These are phyloP conservation scores for Molorchus minor DNA, from an alignment of 2,888 invertebrate species.

Conservation along the genomic window DNA sequence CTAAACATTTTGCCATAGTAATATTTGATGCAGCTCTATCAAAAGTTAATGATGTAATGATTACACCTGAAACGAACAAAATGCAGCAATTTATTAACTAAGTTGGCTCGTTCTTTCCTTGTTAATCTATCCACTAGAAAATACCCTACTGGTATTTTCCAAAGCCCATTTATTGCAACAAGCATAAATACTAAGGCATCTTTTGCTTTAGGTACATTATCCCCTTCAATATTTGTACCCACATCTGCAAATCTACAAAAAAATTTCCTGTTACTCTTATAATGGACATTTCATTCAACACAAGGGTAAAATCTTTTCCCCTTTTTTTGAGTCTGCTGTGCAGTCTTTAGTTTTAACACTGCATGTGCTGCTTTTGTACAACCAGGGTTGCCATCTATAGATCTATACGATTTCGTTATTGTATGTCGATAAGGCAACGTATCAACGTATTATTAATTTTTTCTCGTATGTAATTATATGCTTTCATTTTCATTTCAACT, in stretches of 20 bases:
- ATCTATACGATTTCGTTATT: constrained; percentile 29
- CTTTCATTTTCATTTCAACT: constrained; percentile 23
- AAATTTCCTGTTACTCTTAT: constrained; percentile 39
- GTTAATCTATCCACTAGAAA: constrained; percentile 33
- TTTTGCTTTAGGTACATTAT: constrained; percentile 40
- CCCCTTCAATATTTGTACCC: constrained; percentile 39
- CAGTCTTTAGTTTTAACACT: constrained; percentile 30
- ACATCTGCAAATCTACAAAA: constrained; percentile 46
- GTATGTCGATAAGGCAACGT: constrained; percentile 31
- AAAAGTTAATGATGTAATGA: neutral
- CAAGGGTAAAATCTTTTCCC: constrained; percentile 34
- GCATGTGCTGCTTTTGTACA: constrained; percentile 39
- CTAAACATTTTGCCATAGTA: neutral
- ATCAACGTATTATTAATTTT: constrained; percentile 24
- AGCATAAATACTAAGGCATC: constrained; percentile 47
- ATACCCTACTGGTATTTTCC: constrained; percentile 47
- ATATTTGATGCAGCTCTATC: neutral
- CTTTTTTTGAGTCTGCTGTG: constrained; percentile 16
- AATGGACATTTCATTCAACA: constrained; percentile 50
- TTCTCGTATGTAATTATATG: constrained; percentile 30
- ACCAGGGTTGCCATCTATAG: constrained; percentile 40
- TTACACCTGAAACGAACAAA: neutral
- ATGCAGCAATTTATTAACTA: constrained; percentile 9
- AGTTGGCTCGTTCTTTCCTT: constrained; percentile 24
- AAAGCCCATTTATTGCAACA: constrained; percentile 37